Evolutionary conservation across 2,888 invertebrate genomes (phyloP), one percentile per base, ranked within the genome.

Genomic region (Heliconius ethilla): DNA sequence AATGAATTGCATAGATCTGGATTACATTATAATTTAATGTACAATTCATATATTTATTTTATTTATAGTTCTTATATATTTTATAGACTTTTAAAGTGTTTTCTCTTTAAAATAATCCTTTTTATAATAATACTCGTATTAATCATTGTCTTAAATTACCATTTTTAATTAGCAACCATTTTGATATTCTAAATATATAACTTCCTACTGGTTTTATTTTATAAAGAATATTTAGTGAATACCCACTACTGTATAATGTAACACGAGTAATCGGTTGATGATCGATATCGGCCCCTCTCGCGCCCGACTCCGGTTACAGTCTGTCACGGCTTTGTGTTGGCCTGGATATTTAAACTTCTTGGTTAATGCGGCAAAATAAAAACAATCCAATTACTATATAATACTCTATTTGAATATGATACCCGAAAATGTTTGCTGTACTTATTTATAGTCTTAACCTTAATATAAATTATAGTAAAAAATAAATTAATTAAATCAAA

Each of bases 241-340:
- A 40, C 45, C 45, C 22, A 65, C 27, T 45, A 22, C 59, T 72
- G 59, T 72, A 33, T n/a, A 59, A 59, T 59, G 76, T 63, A 66
- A 66, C 65, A 72, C 63, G 66, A 76, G 65, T 72, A 76, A 70
- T 72, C 72, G 65, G 65, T 66, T 76, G 72, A 72, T 72, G 76
- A 76, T 76, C 76, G 76, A 76, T 72, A 76, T 76, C 72, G 76
- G 72, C 65, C 76, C 76, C 72, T 76, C 37, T 76, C 63, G 62
- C 55, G 55, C 65, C 51, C 76, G 76, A 27, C 65, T 76, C 65
- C n/a, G 37, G 76, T 76, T 76, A 76, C 76, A 72, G 70, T 40
- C 55, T 22, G 75, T 69, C 65, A 70, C 75, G 78, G 75, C 75
- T 78, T 77, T 78, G 40, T 67, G 75, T 75, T 70, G 78, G 70